phyloP scores from a whole-genome alignment of 2,888 invertebrate genomes.

The Stenurella melanura region DNA sequence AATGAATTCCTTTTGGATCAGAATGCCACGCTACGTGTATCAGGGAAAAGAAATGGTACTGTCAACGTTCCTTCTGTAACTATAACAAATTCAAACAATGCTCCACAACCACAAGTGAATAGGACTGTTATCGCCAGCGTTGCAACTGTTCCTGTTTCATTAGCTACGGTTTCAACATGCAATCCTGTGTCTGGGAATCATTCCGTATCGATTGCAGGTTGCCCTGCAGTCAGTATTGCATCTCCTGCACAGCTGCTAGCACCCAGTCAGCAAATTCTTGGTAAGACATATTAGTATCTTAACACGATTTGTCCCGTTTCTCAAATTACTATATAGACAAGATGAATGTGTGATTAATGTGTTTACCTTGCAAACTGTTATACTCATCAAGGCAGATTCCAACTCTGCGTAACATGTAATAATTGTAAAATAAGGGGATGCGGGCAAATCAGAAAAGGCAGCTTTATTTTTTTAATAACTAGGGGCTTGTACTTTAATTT shows the following conservation, averaged over 20 bases:
- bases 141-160: conserved; percentile 78
- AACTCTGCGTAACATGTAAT: too few relatives aligned
- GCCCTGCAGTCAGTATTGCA: conserved; percentile 78
- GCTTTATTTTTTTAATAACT: too few relatives aligned
- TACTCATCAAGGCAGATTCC: too few relatives aligned
- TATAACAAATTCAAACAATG: conserved; percentile 75
- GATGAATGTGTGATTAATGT: too few relatives aligned
- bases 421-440: too few relatives aligned
- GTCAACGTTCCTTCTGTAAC: conserved; percentile 79
- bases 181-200: conserved; percentile 71
- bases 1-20: conserved; percentile 87
- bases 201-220: conserved; percentile 76
- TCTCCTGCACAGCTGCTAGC: conserved; percentile 74
- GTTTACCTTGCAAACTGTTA: too few relatives aligned
- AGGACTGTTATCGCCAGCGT: conserved; percentile 78
- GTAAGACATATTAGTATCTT: conserved; percentile 56
- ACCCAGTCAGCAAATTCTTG: conserved; percentile 72
- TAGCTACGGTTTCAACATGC: conserved; percentile 77
- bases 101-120: conserved; percentile 71
- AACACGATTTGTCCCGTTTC: background rate
- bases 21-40: conserved; percentile 82
- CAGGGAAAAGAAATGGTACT: conserved; percentile 75
- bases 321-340: too few relatives aligned
- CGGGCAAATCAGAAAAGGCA: too few relatives aligned
- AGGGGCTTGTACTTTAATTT: too few relatives aligned